A percentile compares a stretch with the other conserved stretches of the same genome.
phyloP scores from a whole-genome alignment of 1,140 invertebrate genomes.

The Drosophila lowei region DNA sequence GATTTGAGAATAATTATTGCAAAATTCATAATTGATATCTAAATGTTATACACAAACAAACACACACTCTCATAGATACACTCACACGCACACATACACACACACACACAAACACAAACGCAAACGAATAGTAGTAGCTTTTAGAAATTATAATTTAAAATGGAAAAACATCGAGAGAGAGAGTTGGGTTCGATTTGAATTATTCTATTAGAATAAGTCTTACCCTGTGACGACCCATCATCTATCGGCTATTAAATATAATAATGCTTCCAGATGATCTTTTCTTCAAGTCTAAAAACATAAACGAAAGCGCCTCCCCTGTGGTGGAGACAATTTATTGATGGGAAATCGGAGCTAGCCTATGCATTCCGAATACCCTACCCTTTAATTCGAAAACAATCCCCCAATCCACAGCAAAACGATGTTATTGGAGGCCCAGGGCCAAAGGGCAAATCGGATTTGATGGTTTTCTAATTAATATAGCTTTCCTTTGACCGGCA shows the following conservation, averaged over 20 bases:
- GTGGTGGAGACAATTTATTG: too few relatives aligned
- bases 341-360: too few relatives aligned
- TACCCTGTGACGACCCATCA: conserved; percentile 33
- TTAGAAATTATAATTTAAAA: conserved; percentile 74
- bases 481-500: conserved; percentile 30
- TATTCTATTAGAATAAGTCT: conserved; percentile 33
- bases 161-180: conserved; percentile 43
- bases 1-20: conserved; percentile 49
- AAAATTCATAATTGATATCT: conserved; percentile 69
- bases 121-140: conserved; percentile 60
- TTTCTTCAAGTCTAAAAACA: conserved; percentile 6
- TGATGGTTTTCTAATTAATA: conserved; percentile 66
- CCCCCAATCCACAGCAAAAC: conserved; percentile 22
- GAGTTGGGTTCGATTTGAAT: conserved; percentile 27
- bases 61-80: conserved; percentile 15
- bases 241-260: conserved; percentile 38
- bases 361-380: not conserved
- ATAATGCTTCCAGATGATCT: conserved; percentile 30
- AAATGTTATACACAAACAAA: conserved; percentile 49
- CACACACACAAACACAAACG: conserved; percentile 18
- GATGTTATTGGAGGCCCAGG: conserved; percentile 32
- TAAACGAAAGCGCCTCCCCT: not conserved
- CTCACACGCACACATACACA: conserved; percentile 16
- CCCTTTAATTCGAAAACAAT: not conserved
- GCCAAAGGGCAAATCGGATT: conserved; percentile 37